phyloP scores from a whole-genome alignment of 1,140 invertebrate genomes.

The Seison nebaliae region DNA sequence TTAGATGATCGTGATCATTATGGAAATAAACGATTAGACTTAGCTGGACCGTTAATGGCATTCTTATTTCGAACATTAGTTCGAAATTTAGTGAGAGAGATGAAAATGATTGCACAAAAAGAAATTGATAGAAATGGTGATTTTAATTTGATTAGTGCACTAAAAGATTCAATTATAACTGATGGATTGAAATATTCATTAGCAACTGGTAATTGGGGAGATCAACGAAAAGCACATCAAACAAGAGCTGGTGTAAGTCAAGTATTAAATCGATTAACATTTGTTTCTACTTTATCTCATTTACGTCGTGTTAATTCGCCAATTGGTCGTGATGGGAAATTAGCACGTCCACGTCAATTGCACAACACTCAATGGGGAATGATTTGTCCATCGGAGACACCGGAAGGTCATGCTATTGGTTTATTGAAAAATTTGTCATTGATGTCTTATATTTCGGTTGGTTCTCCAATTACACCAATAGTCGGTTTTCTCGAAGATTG shows the following conservation, averaged over 20 bases:
- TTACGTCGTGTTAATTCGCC: slow-evolving; percentile 83
- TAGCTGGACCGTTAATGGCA: slow-evolving; percentile 76
- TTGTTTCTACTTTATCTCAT: slow-evolving; percentile 88
- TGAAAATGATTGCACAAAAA: slow-evolving; percentile 87
- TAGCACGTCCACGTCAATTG: slow-evolving; percentile 82
- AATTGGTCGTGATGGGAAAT: slow-evolving; percentile 85
- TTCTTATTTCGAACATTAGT: slow-evolving; percentile 52
- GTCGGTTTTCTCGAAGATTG: slow-evolving; percentile 98
- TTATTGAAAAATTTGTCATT: slow-evolving; percentile 87
- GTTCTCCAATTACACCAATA: slow-evolving; percentile 85
- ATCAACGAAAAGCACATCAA: slow-evolving; percentile 97
- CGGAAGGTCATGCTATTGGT: slow-evolving; percentile 47
- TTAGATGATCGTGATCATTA: slow-evolving; percentile 97
- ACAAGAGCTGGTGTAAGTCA: slow-evolving; percentile 68
- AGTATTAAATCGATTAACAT: slow-evolving; percentile 51
- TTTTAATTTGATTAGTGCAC: slow-evolving; percentile 81
- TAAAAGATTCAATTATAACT: slow-evolving; percentile 87
- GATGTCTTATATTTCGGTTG: slow-evolving; percentile 97
- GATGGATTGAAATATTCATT: slow-evolving; percentile 87
- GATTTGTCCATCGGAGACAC: slow-evolving; percentile 95
- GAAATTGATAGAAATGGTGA: slow-evolving; percentile 93
- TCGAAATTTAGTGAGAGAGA: slow-evolving; percentile 30
- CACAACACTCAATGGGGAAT: slow-evolving; percentile 97
- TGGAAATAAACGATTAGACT: slow-evolving; percentile 83
- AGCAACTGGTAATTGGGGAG: slow-evolving; percentile 96